These are phyloP conservation scores for Thecophora atra DNA, from an alignment of 2,888 invertebrate species.

Conservation along the genomic window DNA sequence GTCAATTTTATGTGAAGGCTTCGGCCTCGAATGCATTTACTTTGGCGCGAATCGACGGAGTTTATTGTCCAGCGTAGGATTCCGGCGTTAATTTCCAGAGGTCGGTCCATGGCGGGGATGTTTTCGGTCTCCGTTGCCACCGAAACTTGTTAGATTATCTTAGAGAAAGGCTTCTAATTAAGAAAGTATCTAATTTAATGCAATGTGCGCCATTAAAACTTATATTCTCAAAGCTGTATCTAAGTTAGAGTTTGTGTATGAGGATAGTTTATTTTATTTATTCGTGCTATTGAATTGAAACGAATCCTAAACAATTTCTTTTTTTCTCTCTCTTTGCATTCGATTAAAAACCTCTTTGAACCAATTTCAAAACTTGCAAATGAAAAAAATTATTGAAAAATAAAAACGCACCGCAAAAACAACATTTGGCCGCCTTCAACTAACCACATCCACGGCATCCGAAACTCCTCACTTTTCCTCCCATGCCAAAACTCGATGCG, in stretches of 20 bases:
- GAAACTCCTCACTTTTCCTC: slow-evolving; percentile 15
- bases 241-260: background rate
- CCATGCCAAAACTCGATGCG: background rate
- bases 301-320: slow-evolving; percentile 48
- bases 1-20: no score
- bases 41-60: no score
- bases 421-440: slow-evolving; percentile 15
- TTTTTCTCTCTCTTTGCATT: slow-evolving; percentile 50
- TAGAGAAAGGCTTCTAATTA: no score
- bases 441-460: slow-evolving; percentile 2
- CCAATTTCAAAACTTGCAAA: slow-evolving; percentile 38
- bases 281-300: slow-evolving; percentile 36
- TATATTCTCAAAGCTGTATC: no score
- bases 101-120: no score
- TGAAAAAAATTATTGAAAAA: slow-evolving; percentile 41
- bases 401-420: slow-evolving; percentile 47
- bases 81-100: no score
- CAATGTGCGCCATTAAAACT: no score
- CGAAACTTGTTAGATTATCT: no score
- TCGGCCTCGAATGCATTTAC: no score
- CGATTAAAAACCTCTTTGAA: slow-evolving; percentile 37
- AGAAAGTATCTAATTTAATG: no score
- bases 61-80: no score
- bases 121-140: no score
- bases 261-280: slow-evolving; percentile 37